These are phyloP conservation scores for Eugnorisma glareosa DNA, from an alignment of 2,888 invertebrate genomes.

Conservation along the genomic window DNA sequence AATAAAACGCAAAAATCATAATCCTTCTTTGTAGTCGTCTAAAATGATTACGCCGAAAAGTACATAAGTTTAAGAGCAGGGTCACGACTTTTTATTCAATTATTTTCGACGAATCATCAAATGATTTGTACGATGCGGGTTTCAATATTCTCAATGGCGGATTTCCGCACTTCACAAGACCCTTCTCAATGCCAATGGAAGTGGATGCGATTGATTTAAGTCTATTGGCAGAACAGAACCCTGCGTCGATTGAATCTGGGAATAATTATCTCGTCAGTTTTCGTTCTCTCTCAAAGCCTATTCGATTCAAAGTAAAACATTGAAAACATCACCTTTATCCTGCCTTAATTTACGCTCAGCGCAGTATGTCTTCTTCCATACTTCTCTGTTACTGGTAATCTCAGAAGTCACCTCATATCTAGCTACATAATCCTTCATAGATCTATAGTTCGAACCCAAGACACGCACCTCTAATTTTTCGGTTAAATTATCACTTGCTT, in stretches of 20 bases:
- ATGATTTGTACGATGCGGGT: background rate
- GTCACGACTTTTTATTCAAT: background rate
- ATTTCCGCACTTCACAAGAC: constrained; percentile 38
- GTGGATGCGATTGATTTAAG: background rate
- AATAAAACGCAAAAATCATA: background rate
- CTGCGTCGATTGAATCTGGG: background rate
- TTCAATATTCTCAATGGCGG: constrained; percentile 26
- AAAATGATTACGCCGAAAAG: background rate
- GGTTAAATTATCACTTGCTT: too few species aligned
- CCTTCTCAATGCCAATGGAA: background rate
- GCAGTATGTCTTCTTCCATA: too few species aligned
- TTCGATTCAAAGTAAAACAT: background rate
- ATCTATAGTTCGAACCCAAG: too few species aligned
- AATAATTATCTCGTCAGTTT: background rate
- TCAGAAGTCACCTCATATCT: too few species aligned
- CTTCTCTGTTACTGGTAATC: too few species aligned
- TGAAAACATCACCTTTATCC: background rate
- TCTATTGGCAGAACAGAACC: background rate
- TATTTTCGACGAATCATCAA: background rate
- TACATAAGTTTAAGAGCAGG: too few species aligned
- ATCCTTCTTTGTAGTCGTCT: background rate
- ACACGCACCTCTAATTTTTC: too few species aligned
- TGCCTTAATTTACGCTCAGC: background rate
- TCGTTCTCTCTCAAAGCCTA: background rate
- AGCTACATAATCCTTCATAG: too few species aligned